A percentile compares a stretch with the other conserved stretches of the same genome.
Conservation (phyloP, 2,797 vertebrate species). For the Psittacula echo region DNA sequence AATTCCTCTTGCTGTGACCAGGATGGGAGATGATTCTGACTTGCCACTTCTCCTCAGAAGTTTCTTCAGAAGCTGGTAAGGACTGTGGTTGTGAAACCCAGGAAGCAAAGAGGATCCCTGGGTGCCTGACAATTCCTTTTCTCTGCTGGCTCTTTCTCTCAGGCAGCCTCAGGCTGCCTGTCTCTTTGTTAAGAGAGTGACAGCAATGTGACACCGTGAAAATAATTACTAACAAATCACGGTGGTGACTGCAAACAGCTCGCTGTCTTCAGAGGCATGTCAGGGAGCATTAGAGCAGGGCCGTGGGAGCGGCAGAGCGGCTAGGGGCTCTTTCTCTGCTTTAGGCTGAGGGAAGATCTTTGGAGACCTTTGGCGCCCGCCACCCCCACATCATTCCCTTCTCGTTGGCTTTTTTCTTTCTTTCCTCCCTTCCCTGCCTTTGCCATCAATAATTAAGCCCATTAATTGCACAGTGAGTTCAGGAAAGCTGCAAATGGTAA, state of each 20-base stretch:
- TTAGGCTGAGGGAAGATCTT: conserved; percentile 49
- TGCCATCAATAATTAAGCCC: conserved; percentile 56
- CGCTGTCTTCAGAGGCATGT: conserved; percentile 97
- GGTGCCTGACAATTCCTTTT: conserved; percentile 79
- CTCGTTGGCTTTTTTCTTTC: neutral
- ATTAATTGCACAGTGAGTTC: conserved; percentile 29
- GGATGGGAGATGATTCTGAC: conserved; percentile 62
- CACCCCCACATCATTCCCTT: conserved; percentile 56
- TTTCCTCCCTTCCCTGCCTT: conserved; percentile 39
- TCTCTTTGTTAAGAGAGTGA: conserved; percentile 94
- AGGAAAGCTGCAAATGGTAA: conserved; percentile 17
- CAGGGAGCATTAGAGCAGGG: conserved; percentile 95
- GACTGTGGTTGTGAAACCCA: conserved; percentile 71
- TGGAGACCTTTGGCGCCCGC: conserved; percentile 40
- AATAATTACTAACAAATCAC: conserved; percentile 99
- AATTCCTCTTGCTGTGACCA: conserved; percentile 70
- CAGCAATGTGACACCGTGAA: conserved; percentile 99
- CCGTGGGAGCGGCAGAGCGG: conserved; percentile 62
- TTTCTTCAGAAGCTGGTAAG: conserved; percentile 73
- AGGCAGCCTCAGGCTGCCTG: conserved; percentile 84
- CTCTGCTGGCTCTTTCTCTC: conserved; percentile 77
- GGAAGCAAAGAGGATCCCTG: conserved; percentile 74
- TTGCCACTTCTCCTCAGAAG: conserved; percentile 70
- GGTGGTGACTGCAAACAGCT: conserved; percentile 99
- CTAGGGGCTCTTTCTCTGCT: conserved; percentile 61